phyloP scores from a whole-genome alignment of 2,888 invertebrate species.

The Selenia dentaria region DNA sequence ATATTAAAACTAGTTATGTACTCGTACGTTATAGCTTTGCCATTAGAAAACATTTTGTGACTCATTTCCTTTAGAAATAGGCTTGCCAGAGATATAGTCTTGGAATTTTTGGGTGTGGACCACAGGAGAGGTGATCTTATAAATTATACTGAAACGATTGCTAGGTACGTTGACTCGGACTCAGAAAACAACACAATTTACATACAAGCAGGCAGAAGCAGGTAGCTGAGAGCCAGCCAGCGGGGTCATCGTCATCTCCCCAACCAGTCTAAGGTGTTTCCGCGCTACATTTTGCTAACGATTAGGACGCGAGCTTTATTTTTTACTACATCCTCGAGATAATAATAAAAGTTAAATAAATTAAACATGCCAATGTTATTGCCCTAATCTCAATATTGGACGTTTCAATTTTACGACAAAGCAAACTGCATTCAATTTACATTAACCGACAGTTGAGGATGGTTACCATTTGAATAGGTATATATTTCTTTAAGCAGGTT shows the following conservation, averaged over 20 bases:
- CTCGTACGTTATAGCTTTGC: too few relatives aligned
- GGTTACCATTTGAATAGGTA: constrained; percentile 11
- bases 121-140: constrained; percentile 58
- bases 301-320: constrained; percentile 59
- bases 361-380: constrained; percentile 39
- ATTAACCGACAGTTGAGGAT: constrained; percentile 22
- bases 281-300: constrained; percentile 69
- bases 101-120: constrained; percentile 37
- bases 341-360: constrained; percentile 41
- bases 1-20: too few relatives aligned
- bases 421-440: constrained; percentile 25
- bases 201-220: constrained; percentile 74
- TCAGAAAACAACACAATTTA: constrained; percentile 71
- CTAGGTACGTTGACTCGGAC: constrained; percentile 65
- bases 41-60: too few relatives aligned
- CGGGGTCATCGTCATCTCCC: constrained; percentile 76
- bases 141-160: constrained; percentile 63
- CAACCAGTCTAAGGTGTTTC: constrained; percentile 68
- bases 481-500: constrained; percentile 5
- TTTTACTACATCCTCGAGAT: constrained; percentile 34
- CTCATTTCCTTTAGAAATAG: neutral
- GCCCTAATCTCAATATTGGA: constrained; percentile 35
- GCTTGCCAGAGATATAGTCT: constrained; percentile 18
- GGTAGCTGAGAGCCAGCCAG: constrained; percentile 57
- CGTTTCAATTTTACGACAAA: constrained; percentile 27